phyloP scores from a whole-genome alignment of 1,140 invertebrate genomes.

The Diplogasteroides magnus region DNA sequence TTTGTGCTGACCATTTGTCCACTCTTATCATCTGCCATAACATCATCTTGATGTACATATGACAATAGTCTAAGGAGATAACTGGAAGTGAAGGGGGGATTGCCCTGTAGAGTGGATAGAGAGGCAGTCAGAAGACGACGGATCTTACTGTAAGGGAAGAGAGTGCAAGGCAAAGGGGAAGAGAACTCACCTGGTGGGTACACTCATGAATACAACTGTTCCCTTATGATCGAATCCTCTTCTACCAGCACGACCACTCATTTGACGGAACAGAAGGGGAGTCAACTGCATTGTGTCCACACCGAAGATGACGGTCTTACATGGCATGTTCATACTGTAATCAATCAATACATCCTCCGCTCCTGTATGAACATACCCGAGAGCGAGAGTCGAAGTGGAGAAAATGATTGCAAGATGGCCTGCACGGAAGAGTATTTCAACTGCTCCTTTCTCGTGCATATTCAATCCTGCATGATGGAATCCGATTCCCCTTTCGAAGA shows the following conservation, averaged over 20 bases:
- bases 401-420: conserved; percentile 50
- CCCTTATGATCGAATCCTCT: conserved; percentile 54
- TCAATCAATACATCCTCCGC: background rate
- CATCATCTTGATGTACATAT: conserved; percentile 44
- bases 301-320: conserved; percentile 54
- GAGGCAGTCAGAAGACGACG: conserved; percentile 51
- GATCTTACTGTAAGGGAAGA: conserved; percentile 43
- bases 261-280: conserved; percentile 53
- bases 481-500: conserved; percentile 54
- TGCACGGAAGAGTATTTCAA: conserved; percentile 51
- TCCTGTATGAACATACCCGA: conserved; percentile 28
- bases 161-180: conserved; percentile 8
- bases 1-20: background rate
- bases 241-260: conserved; percentile 54
- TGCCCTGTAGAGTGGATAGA: conserved; percentile 51
- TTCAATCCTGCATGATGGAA: conserved; percentile 53
- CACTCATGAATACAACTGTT: conserved; percentile 51
- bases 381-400: conserved; percentile 51
- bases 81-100: conserved; percentile 49
- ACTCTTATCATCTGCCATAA: conserved; percentile 15
- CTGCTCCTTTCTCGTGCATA: conserved; percentile 41
- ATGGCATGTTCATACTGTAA: conserved; percentile 55
- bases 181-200: conserved; percentile 43
- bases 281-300: conserved; percentile 50
- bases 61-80: conserved; percentile 47